Evolutionary conservation across 2,113 vertebrate genomes (phyloP).

Genomic region (Sebastes schlegelii): DNA sequence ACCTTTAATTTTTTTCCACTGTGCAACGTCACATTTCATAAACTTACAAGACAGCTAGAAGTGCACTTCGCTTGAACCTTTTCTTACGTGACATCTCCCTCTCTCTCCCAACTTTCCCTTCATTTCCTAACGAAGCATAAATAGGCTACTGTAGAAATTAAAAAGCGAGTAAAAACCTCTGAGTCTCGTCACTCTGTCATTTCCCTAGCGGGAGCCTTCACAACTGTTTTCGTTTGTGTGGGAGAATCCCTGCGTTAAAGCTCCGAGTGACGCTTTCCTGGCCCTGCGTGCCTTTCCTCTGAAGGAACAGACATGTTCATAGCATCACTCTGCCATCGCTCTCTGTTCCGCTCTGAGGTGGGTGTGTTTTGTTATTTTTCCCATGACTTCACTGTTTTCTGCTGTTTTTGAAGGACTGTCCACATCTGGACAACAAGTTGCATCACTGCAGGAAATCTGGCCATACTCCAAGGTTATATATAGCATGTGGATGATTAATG

Average conservation of each 20-base stretch:
- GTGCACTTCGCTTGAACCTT: neutral
- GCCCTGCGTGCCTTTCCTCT: constrained; percentile 12
- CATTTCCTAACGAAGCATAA: neutral
- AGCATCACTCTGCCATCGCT: constrained; percentile 14
- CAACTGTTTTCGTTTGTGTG: constrained; percentile 28
- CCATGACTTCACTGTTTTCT: constrained; percentile 64
- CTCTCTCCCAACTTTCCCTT: neutral
- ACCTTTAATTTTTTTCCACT: neutral
- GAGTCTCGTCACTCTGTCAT: constrained; percentile 14
- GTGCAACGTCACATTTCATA: neutral
- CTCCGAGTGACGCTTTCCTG: constrained; percentile 33
- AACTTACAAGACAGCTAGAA: neutral
- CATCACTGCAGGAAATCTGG: constrained; percentile 47
- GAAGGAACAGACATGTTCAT: constrained; percentile 13
- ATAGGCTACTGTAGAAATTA: neutral
- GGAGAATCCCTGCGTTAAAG: constrained; percentile 11
- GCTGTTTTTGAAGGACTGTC: constrained; percentile 25
- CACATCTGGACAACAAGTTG: constrained; percentile 43
- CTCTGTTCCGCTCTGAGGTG: constrained; percentile 10
- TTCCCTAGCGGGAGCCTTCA: constrained; percentile 9
- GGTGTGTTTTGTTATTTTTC: constrained; percentile 47
- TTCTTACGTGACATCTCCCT: neutral
- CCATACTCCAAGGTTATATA: constrained; percentile 16
- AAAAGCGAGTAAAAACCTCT: neutral
- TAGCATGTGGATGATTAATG: constrained; percentile 6